Percentiles rank a stretch among this genome's conserved stretches.
Evolutionary conservation across 2,888 invertebrate genomes (phyloP).

Genomic region (Elmis aenea): DNA sequence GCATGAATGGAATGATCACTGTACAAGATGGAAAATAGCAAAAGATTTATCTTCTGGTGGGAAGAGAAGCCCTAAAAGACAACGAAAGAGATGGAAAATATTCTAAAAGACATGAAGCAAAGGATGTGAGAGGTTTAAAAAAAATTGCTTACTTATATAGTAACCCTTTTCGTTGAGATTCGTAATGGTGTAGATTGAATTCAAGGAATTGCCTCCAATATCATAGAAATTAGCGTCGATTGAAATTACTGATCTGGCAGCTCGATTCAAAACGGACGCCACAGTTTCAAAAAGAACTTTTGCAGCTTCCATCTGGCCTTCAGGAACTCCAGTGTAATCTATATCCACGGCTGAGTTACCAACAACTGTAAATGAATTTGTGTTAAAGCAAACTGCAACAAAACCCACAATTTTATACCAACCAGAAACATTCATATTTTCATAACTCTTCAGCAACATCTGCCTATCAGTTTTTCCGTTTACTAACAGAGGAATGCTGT

Average conservation of each 20-base stretch:
- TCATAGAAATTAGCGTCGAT: constrained; percentile 73
- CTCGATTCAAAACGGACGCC: constrained; percentile 63
- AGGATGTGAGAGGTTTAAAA: neutral
- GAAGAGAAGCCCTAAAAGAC: neutral
- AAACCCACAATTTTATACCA: too few relatives aligned
- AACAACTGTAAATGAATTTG: neutral
- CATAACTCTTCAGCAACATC: constrained; percentile 66
- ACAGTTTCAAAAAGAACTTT: constrained; percentile 69
- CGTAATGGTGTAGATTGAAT: constrained; percentile 78
- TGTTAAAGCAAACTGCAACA: neutral
- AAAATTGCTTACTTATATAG: constrained; percentile 57
- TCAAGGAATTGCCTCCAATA: constrained; percentile 81
- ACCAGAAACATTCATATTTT: constrained; percentile 68
- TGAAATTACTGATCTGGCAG: constrained; percentile 58
- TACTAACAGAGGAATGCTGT: constrained; percentile 72
- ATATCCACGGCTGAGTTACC: too few relatives aligned
- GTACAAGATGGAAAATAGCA: too few relatives aligned
- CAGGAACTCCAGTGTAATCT: constrained; percentile 61
- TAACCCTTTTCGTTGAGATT: constrained; percentile 71
- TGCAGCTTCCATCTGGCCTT: constrained; percentile 57
- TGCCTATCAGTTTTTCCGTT: constrained; percentile 88
- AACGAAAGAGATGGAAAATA: neutral
- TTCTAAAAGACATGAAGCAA: neutral
- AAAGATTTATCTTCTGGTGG: too few relatives aligned
- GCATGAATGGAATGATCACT: too few relatives aligned